These are phyloP conservation scores for Pampus argenteus DNA, from an alignment of 2,797 vertebrate species.

Conservation along the genomic window DNA sequence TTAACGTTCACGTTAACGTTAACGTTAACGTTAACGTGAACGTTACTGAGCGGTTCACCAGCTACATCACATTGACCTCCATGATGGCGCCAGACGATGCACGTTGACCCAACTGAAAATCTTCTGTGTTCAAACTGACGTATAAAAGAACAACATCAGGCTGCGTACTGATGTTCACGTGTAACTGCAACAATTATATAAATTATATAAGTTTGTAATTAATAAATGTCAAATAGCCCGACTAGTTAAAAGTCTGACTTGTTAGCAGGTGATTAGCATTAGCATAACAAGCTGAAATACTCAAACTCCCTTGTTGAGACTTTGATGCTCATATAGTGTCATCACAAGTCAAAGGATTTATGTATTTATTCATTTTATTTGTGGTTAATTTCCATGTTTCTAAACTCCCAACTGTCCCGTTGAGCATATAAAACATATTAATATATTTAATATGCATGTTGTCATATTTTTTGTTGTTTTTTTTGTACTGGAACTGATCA, in stretches of 20 bases:
- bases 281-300: slow-evolving; percentile 32
- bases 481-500: slow-evolving; percentile 31
- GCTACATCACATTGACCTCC: slow-evolving; percentile 3
- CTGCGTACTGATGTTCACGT: slow-evolving; percentile 19
- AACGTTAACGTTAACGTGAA: too few relatives aligned
- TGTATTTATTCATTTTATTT: slow-evolving; percentile 47
- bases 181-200: slow-evolving; percentile 31
- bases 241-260: slow-evolving; percentile 10
- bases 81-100: neutral
- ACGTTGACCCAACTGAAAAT: neutral
- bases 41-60: too few relatives aligned
- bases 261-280: slow-evolving; percentile 23
- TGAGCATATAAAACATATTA: slow-evolving; percentile 36
- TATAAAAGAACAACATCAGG: neutral
- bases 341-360: slow-evolving; percentile 24
- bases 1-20: too few relatives aligned
- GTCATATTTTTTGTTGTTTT: slow-evolving; percentile 24
- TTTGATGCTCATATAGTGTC: slow-evolving; percentile 11
- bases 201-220: slow-evolving; percentile 28
- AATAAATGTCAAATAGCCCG: slow-evolving; percentile 29
- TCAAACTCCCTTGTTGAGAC: slow-evolving; percentile 31
- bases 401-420: slow-evolving; percentile 25
- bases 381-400: slow-evolving; percentile 13
- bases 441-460: slow-evolving; percentile 62
- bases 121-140: neutral